Base-by-base conservation (phyloP, 2,888 invertebrate species). In the Hermaeophaga mercurialis region DNA sequence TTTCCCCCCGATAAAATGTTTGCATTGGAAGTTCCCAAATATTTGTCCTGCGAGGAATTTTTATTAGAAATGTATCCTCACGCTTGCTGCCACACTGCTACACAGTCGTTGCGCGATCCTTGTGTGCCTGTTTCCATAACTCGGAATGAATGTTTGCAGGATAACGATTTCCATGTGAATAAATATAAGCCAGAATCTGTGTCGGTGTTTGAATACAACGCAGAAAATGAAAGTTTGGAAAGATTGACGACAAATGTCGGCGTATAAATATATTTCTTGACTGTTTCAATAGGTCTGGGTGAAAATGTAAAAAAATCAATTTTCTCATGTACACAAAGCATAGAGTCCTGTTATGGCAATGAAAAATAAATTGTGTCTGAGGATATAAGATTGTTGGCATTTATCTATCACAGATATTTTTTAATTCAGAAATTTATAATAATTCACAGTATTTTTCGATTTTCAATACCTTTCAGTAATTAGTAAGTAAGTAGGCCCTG, bases 31-130 rank as follows among this genome's bases (percentile, higher is more conserved):
- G 44, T 48, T 48, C 53, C 44, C 57, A 57, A 57, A 57, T 57
- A 57, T 57, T 57, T 57, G 57, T 48, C 57, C 48, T 53, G 48
- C 24, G 53, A 44, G 46, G 53, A 54, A 57, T 43, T 53, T 57
- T 53, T 57, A 57, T 57, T 57, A 57, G 57, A 57, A 57, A 57
- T 57, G 57, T 57, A 53, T 54, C 53, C 48, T 39, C 34, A 41
- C 52, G 41, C 33, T 46, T 56, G 19, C 41, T 52, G 43, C 17
- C 19, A n/a, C 19, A 17, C 17, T 14, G 11, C 9, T 44, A 12
- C 14, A 9, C 34, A 18, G n/a, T 18, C n/a, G n/a, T n/a, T n/a
- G n/a, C 14, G 14, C 26, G 31, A n/a, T 18, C 12, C 34, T 36
- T 11, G 39, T 48, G 18, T 39, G 52, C 41, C 31, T 15, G 50